Evolutionary conservation across 1,140 invertebrate genomes (phyloP).

Genomic region (Lethrus apterus): DNA sequence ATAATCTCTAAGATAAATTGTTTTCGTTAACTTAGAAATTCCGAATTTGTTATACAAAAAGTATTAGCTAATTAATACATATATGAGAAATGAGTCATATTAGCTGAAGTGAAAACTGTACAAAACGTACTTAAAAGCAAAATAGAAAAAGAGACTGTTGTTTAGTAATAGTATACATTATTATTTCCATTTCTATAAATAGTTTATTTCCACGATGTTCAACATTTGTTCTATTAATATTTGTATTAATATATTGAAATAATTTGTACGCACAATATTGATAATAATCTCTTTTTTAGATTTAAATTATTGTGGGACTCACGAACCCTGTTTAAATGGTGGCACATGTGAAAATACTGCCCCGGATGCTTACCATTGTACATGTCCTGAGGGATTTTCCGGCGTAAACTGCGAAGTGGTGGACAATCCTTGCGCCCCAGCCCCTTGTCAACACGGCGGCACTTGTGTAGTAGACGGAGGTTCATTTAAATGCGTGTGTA

Average conservation of each 20-base stretch:
- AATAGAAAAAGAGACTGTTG: no score
- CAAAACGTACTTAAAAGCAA: no score
- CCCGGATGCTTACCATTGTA: slow-evolving; percentile 85
- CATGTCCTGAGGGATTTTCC: slow-evolving; percentile 84
- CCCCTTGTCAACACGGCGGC: slow-evolving; percentile 81
- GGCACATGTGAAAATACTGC: slow-evolving; percentile 93
- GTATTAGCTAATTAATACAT: no score
- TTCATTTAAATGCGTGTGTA: slow-evolving; percentile 71
- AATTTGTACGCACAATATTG: neutral
- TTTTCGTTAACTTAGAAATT: no score
- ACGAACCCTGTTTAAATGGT: slow-evolving; percentile 91
- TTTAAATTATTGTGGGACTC: slow-evolving; percentile 95
- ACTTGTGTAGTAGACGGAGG: slow-evolving; percentile 55
- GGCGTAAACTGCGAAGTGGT: slow-evolving; percentile 86
- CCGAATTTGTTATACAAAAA: no score
- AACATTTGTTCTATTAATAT: neutral
- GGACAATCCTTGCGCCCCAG: slow-evolving; percentile 83
- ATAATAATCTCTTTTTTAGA: slow-evolving; percentile 53
- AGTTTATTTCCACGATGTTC: no score
- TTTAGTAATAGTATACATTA: no score
- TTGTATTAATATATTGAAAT: neutral
- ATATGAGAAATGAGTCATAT: no score
- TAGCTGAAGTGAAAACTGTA: no score
- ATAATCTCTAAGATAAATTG: no score
- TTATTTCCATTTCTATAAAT: no score